Conservation (phyloP, 1,140 invertebrate genomes). For the Oncopeltus fasciatus region DNA sequence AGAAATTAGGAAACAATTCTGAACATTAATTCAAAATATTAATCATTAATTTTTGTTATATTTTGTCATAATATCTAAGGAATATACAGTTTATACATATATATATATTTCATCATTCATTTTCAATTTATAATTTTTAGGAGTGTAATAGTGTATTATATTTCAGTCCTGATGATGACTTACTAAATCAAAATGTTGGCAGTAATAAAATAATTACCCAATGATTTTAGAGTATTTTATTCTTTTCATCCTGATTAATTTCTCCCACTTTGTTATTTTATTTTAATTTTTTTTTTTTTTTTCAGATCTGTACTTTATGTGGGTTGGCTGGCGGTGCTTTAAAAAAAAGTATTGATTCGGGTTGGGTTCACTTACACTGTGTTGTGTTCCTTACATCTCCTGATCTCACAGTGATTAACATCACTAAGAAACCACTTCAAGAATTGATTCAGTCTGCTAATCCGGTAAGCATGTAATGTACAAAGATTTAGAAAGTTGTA, state of each 20-base stretch:
- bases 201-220: too few species aligned
- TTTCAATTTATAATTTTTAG: conserved; percentile 34
- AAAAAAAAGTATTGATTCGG: conserved; percentile 40
- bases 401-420: conserved; percentile 25
- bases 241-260: too few species aligned
- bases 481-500: background rate
- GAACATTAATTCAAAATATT: too few species aligned
- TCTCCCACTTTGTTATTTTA: too few species aligned
- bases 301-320: conserved; percentile 24
- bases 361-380: conserved; percentile 42
- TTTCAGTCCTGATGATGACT: too few species aligned
- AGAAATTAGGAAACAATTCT: too few species aligned
- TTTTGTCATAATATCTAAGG: too few species aligned
- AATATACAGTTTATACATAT: too few species aligned
- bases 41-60: too few species aligned
- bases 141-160: too few species aligned
- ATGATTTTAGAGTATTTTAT: too few species aligned
- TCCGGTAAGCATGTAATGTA: background rate
- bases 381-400: conserved; percentile 30
- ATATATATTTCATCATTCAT: conserved; percentile 38
- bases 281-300: conserved; percentile 25
- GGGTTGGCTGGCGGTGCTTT: conserved; percentile 44
- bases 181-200: too few species aligned
- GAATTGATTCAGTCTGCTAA: background rate
- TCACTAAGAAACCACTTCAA: conserved; percentile 29